These are phyloP conservation scores for Dasyornis broadbenti DNA, from an alignment of 2,113 vertebrate genomes.

Conservation along the genomic window DNA sequence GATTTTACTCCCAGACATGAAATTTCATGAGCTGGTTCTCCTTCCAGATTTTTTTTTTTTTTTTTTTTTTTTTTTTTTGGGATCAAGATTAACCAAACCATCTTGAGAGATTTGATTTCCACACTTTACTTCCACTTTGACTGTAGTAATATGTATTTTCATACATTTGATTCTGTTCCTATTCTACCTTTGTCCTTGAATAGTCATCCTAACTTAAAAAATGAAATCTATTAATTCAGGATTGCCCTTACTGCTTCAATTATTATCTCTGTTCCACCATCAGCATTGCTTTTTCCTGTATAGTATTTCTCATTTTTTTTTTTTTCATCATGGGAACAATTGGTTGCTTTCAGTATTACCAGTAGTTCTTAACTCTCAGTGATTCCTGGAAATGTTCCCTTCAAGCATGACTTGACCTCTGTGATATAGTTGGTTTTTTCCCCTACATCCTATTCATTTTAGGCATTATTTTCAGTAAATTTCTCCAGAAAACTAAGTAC, in stretches of 20 bases:
- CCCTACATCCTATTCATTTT: not conserved
- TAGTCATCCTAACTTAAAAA: not conserved
- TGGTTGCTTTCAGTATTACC: not conserved
- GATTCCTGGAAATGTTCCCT: not conserved
- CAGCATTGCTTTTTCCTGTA: not conserved
- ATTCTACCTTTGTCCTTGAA: not conserved
- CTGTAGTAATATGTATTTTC: not conserved
- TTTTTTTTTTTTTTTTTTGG: not conserved
- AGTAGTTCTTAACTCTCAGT: not conserved
- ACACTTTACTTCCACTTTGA: not conserved
- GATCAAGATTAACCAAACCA: not conserved
- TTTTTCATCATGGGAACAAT: not conserved
- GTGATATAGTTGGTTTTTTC: not conserved
- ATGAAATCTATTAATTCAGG: not conserved
- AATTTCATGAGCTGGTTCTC: not conserved
- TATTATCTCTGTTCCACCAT: not conserved
- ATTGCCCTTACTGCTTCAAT: not conserved
- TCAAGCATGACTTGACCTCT: not conserved
- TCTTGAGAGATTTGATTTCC: not conserved
- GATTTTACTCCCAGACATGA: not conserved
- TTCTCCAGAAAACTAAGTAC: not conserved
- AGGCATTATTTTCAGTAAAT: not conserved
- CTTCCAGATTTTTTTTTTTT: not conserved
- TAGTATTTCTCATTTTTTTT: not conserved
- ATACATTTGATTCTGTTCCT: not conserved